Conservation (phyloP, 2,797 vertebrate species). For the Paramormyrops hopkinsi region DNA sequence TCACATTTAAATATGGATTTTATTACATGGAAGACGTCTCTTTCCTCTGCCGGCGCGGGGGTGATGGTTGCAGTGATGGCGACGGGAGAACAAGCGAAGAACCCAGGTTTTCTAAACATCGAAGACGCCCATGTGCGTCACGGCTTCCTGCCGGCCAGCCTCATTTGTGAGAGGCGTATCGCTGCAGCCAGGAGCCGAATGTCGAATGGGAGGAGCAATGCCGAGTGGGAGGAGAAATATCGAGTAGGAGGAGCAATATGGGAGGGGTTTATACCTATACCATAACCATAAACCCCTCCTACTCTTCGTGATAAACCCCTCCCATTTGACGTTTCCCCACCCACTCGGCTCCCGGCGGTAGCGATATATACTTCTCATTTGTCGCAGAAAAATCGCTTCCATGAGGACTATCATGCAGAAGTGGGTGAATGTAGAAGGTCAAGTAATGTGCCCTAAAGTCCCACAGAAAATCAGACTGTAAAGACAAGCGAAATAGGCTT, state of each 20-base stretch:
- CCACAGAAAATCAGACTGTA: not conserved
- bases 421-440: not conserved
- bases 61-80: not conserved
- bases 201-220: not conserved
- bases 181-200: not conserved
- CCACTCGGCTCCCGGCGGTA: not conserved
- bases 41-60: not conserved
- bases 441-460: not conserved
- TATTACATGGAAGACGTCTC: not conserved
- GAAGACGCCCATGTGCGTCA: not conserved
- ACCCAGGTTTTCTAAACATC: not conserved
- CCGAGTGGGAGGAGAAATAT: not conserved
- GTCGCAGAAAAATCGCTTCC: not conserved
- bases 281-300: not conserved
- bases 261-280: not conserved
- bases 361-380: not conserved
- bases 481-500: not conserved
- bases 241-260: not conserved
- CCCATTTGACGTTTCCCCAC: not conserved
- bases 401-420: not conserved
- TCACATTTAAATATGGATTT: slow-evolving; percentile 20
- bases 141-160: not conserved
- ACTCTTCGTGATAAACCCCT: not conserved
- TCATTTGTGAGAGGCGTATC: not conserved
- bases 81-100: not conserved